These are phyloP conservation scores for Nomada fucata DNA, from an alignment of 2,888 invertebrate species.

Conservation along the genomic window DNA sequence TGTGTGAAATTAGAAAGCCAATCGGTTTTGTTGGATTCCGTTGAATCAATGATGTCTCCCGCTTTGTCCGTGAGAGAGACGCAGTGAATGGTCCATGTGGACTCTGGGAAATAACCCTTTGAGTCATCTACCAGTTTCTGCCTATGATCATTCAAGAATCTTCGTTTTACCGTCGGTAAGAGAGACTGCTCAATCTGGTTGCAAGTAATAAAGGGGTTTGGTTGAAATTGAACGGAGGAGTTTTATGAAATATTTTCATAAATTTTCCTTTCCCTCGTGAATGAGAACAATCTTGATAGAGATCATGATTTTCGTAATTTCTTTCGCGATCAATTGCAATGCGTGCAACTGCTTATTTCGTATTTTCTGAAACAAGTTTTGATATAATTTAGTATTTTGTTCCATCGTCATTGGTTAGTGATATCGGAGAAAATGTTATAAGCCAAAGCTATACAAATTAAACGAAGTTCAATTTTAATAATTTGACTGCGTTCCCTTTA, in stretches of 20 bases:
- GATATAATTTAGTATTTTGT: too few species aligned
- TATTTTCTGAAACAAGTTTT: too few species aligned
- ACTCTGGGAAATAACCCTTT: conserved; percentile 43
- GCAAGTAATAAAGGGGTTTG: conserved; percentile 9
- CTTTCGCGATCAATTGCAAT: not conserved
- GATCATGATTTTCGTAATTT: too few species aligned
- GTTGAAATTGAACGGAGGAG: not conserved
- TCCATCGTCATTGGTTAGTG: too few species aligned
- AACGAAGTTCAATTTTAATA: too few species aligned
- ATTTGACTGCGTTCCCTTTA: too few species aligned
- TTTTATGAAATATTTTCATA: not conserved
- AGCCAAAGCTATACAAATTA: too few species aligned
- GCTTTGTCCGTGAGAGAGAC: not conserved
- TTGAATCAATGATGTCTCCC: not conserved
- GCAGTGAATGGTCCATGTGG: not conserved
- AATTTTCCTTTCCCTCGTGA: not conserved
- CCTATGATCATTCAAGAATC: conserved; percentile 52
- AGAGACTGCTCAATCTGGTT: conserved; percentile 39
- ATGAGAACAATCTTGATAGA: not conserved
- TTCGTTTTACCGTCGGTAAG: conserved; percentile 63
- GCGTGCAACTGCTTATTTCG: too few species aligned
- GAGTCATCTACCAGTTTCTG: conserved; percentile 65
- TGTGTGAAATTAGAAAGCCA: not conserved
- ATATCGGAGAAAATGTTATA: too few species aligned
- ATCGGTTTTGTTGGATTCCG: not conserved